Percentiles rank a stretch among this genome's conserved stretches.
phyloP scores from a whole-genome alignment of 2,888 invertebrate genomes.

The Lochmaea crataegi region DNA sequence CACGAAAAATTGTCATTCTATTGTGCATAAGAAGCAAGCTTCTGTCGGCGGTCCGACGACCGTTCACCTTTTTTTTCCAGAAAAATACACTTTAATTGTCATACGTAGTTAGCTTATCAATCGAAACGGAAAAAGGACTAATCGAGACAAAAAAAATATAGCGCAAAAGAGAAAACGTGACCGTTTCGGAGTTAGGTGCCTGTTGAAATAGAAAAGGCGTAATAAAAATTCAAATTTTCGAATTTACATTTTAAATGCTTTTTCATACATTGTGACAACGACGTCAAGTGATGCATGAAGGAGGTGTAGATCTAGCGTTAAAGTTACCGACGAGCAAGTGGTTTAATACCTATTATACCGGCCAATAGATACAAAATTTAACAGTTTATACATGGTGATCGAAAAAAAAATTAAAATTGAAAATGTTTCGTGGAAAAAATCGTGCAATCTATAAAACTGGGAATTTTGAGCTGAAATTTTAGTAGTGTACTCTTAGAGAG shows the following conservation, averaged over 20 bases:
- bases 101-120: conserved; percentile 26
- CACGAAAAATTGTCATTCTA: too few relatives aligned
- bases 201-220: conserved; percentile 48
- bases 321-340: conserved; percentile 6
- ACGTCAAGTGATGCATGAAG: conserved; percentile 33
- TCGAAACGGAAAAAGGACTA: conserved; percentile 18
- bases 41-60: too few relatives aligned
- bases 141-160: conserved; percentile 15
- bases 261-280: conserved; percentile 50
- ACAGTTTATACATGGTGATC: background rate
- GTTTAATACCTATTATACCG: conserved; percentile 6
- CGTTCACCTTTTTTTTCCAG: too few relatives aligned
- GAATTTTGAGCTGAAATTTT: too few relatives aligned
- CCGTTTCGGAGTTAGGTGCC: conserved; percentile 32
- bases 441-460: too few relatives aligned
- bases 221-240: conserved; percentile 64
- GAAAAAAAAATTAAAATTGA: too few relatives aligned
- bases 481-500: too few relatives aligned
- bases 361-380: background rate
- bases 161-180: conserved; percentile 35
- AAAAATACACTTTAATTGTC: conserved; percentile 22
- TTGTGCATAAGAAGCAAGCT: too few relatives aligned
- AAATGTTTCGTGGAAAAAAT: too few relatives aligned
- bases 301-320: conserved; percentile 30
- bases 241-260: conserved; percentile 65